These are phyloP conservation scores for Rhodinocichla rosea DNA, from an alignment of 2,113 vertebrate species.

Conservation along the genomic window DNA sequence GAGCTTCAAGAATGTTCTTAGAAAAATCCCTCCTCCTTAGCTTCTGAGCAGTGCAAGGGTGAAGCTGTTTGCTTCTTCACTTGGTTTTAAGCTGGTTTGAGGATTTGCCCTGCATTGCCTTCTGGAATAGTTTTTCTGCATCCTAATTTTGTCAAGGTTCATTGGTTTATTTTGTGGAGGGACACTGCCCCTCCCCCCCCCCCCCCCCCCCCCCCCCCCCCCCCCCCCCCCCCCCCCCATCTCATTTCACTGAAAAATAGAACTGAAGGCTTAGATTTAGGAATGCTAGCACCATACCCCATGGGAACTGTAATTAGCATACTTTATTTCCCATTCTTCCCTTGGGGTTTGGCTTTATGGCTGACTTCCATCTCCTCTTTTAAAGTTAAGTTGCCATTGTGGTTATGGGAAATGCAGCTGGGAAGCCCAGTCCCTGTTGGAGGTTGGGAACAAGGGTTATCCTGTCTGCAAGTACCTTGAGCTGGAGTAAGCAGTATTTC, in stretches of 20 bases:
- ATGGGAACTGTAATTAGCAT: background rate
- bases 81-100: background rate
- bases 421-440: background rate
- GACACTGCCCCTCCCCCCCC: too few relatives aligned
- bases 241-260: background rate
- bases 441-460: background rate
- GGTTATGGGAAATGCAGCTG: background rate
- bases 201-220: rapidly evolving
- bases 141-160: background rate
- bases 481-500: background rate
- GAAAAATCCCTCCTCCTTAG: background rate
- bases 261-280: background rate
- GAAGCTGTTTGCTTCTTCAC: background rate
- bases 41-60: background rate
- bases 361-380: background rate
- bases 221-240: background rate
- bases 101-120: background rate
- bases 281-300: background rate
- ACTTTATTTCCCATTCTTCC: background rate
- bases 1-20: background rate
- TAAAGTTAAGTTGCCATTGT: background rate
- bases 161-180: background rate
- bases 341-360: background rate
- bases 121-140: background rate
- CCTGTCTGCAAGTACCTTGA: background rate